Percentiles rank a stretch among this genome's conserved stretches.
Evolutionary conservation across 2,113 vertebrate species (phyloP).

Genomic region (Okapia johnstoni): DNA sequence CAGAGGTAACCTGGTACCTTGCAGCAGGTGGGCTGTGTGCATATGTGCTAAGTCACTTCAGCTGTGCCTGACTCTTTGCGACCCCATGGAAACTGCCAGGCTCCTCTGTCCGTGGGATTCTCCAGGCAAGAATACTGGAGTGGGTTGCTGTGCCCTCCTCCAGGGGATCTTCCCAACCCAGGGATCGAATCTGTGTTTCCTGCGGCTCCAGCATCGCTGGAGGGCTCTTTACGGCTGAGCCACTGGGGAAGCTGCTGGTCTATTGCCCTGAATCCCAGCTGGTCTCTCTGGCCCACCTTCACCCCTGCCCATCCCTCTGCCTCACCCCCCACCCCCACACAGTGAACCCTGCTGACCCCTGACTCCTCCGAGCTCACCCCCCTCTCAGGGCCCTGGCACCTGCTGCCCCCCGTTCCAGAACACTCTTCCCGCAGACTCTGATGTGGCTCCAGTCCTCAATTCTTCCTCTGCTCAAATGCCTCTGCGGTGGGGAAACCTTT

Average conservation of each 20-base stretch:
- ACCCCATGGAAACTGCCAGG: not conserved
- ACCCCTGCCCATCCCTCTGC: not conserved
- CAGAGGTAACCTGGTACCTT: not conserved
- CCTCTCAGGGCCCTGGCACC: not conserved
- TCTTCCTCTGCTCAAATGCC: not conserved
- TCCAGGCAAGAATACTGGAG: not conserved
- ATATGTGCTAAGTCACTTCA: not conserved
- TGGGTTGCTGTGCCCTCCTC: not conserved
- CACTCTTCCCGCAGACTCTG: not conserved
- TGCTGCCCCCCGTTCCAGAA: not conserved
- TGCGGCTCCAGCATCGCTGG: not conserved
- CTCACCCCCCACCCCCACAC: not conserved
- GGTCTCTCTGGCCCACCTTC: no score
- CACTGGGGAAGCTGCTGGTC: not conserved
- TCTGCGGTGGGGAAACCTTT: not conserved
- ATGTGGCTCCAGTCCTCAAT: not conserved
- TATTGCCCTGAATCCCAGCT: accelerated
- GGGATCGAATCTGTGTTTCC: not conserved
- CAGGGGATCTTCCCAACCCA: not conserved
- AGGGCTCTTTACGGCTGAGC: not conserved
- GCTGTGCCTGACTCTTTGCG: not conserved
- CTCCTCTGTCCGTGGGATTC: not conserved
- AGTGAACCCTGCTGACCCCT: not conserved
- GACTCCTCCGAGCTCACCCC: not conserved
- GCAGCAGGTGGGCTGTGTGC: not conserved